Base-by-base conservation (phyloP, 2,797 vertebrate species). In the Amazona ochrocephala region DNA sequence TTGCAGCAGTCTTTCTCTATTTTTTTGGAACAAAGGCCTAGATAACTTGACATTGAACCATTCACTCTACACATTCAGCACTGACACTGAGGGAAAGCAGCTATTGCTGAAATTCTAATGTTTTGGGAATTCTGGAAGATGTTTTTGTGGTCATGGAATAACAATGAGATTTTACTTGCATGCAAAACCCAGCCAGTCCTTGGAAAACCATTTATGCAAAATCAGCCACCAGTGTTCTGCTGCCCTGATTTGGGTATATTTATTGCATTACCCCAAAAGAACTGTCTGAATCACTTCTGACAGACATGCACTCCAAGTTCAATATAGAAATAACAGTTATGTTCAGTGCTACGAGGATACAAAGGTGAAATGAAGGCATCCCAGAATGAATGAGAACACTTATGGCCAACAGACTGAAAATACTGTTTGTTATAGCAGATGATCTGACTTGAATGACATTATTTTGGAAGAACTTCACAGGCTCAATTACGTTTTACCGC, bases 381-480 rank as follows among this genome's bases (percentile, higher is more conserved):
- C 10, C 42, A 83, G 70, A 89, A 77, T 58, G 32, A 84, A 71
- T 41, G 11, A 87, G 86, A 88, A 67, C 20, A 39, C 5, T 66
- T 12, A 15, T 90, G 84, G 32, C 71, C 81, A 54, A 72, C 13
- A 82, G 30, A 51, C 39, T 87, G 73, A 88, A 94, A 89, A 85
- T 50, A n/a, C 5, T 84, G 20, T 75, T 94, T 89, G 56, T 86
- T 58, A 74, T 73, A 88, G 78, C 41, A 61, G 71, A 81, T 82
- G 45, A 92, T 90, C 50, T 84, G 44, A 72, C 22, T 75, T 84
- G 80, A 93, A 87, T 81, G 39, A 87, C 72, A 45, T 75, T 90
- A 75, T 90, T 96, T 91, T 85, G 79, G 71, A 89, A 93, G 80
- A 94, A 84, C 44, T 77, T 90, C 78, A 87, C 56, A 79, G 32